Base-by-base conservation (phyloP, 2,888 invertebrate species). In the Dascillus cervinus region DNA sequence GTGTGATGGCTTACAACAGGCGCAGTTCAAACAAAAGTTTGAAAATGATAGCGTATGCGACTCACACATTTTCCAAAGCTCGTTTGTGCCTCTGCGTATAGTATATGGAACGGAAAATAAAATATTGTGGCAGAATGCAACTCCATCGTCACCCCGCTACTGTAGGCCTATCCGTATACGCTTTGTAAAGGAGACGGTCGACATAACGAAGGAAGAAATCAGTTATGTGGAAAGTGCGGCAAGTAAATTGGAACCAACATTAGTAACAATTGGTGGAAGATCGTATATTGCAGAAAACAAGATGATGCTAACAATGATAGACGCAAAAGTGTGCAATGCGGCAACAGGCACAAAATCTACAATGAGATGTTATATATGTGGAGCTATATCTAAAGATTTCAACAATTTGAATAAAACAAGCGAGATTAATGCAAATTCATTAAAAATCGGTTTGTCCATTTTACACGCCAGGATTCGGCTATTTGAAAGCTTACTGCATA, bases 31-130 rank as follows among this genome's bases (percentile, higher is more conserved):
- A 40, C 52, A 53, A 39, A 50, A 41, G 39, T 39, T 53, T 27
- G 29, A 46, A 26, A 46, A 42, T 35, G 36, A 34, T 24, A 26
- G 11, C 4, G 41, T 34, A 26, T 36, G 33, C 8, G 50, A 52
- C 27, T 31, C 43, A 10, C 42, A 47, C 34, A 47, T 60, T 13
- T 61, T 59, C 41, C 51, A 46, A 37, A 51, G 43, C 26, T 52
- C 29, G 3, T 36, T 52, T 30, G 47, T 47, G 10, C 39, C 44
- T 33, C 13, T 49, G 11, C 38, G 34, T 40, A 17, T 49, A 23
- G 24, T 38, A 13, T 24, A 22, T 11, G 19, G 11, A 14, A 28
- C 12, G 32, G 36, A 30, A n/a, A 17, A 17, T 8, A 17, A 41
- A 19, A 20, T 47, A 4, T 22, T 54, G 27, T 53, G 51, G 49